Percentiles rank a stretch among this genome's conserved stretches.
phyloP scores from a whole-genome alignment of 2,888 invertebrate species.

The Caenorhabditis japonica region DNA sequence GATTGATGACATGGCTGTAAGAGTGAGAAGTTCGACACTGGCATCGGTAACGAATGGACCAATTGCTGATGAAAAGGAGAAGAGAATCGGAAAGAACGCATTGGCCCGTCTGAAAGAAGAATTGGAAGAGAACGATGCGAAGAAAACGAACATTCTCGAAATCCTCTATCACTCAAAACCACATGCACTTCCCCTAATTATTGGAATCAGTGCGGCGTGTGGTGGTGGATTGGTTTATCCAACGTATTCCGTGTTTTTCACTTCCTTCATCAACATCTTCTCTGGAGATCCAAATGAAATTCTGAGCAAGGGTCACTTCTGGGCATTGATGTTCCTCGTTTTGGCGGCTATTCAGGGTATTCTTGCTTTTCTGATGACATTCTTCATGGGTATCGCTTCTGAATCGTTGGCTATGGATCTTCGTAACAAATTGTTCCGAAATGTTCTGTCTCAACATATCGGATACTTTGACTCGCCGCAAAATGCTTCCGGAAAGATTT shows the following conservation, averaged over 20 bases:
- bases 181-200: constrained; percentile 69
- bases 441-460: constrained; percentile 78
- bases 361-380: constrained; percentile 73
- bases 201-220: constrained; percentile 77
- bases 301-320: constrained; percentile 77
- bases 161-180: constrained; percentile 77
- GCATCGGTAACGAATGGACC: constrained; percentile 44
- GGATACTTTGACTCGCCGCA: constrained; percentile 79
- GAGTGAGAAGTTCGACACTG: constrained; percentile 53
- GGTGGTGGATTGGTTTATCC: constrained; percentile 79
- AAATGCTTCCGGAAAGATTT: constrained; percentile 78
- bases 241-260: constrained; percentile 79
- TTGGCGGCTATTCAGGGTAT: constrained; percentile 78
- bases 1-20: constrained; percentile 20
- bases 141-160: constrained; percentile 64
- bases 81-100: constrained; percentile 58
- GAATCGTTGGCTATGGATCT: constrained; percentile 78
- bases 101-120: constrained; percentile 60
- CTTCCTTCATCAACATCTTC: constrained; percentile 73
- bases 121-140: constrained; percentile 59
- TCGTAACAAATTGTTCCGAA: constrained; percentile 78
- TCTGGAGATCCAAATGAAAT: constrained; percentile 73
- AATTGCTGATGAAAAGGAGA: constrained; percentile 25
- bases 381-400: constrained; percentile 77
- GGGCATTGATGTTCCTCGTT: constrained; percentile 78